Percentiles rank a stretch among this genome's conserved stretches.
Evolutionary conservation across 2,797 vertebrate species (phyloP).

Genomic region (Mormyrus proboscirostris): DNA sequence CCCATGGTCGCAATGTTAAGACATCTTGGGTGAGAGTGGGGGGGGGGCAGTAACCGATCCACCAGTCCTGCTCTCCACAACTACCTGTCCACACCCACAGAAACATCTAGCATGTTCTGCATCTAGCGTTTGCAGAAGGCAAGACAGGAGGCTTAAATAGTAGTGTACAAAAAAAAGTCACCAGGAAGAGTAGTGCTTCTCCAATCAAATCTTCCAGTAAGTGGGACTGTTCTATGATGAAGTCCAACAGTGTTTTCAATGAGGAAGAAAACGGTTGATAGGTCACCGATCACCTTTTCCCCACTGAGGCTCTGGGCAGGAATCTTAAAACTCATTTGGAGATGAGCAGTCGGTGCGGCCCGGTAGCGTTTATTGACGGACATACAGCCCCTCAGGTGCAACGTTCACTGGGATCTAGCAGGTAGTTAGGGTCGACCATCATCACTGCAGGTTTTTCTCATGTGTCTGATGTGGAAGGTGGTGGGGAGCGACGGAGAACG

Average conservation of each 20-base stretch:
- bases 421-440: slow-evolving; percentile 20
- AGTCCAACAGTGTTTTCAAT: slow-evolving; percentile 14
- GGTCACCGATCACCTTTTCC: slow-evolving; percentile 34
- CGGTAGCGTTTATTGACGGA: slow-evolving; percentile 3
- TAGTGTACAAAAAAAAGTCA: slow-evolving; percentile 13
- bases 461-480: not conserved
- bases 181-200: slow-evolving; percentile 17
- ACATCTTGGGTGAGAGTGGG: not conserved
- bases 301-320: slow-evolving; percentile 46
- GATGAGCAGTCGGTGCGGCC: not conserved
- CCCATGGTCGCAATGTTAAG: slow-evolving; percentile 10
- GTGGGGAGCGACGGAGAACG: not conserved
- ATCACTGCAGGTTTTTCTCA: slow-evolving; percentile 16
- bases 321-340: slow-evolving; percentile 20
- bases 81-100: not conserved
- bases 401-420: slow-evolving; percentile 25
- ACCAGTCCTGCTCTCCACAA: slow-evolving; percentile 12
- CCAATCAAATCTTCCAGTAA: slow-evolving; percentile 9
- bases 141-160: slow-evolving; percentile 14
- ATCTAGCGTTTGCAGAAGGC: slow-evolving; percentile 9
- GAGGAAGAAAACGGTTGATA: slow-evolving; percentile 22
- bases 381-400: slow-evolving; percentile 31
- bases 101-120: slow-evolving; percentile 14
- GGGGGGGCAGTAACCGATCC: not conserved
- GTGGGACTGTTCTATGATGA: not conserved